These are phyloP conservation scores for Rhogogaster chlorosoma DNA, from an alignment of 2,888 invertebrate genomes.

Conservation along the genomic window DNA sequence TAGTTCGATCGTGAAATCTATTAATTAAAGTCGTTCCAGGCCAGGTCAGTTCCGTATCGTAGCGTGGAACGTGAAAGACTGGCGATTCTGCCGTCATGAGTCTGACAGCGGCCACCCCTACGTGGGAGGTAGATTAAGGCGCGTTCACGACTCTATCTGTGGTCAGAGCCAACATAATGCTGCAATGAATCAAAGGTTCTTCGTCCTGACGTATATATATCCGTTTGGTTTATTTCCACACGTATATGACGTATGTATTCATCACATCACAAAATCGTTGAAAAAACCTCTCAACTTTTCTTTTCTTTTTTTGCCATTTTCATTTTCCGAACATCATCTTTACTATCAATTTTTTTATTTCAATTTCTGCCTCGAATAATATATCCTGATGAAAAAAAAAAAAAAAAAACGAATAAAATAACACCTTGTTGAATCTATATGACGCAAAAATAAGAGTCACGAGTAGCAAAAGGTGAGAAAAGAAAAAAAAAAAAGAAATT, in stretches of 20 bases:
- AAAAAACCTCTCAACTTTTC: not conserved
- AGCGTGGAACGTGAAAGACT: conserved; percentile 62
- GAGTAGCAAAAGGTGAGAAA: too few species aligned
- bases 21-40: not conserved
- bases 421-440: not conserved
- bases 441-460: not conserved
- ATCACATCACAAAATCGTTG: not conserved
- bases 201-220: not conserved
- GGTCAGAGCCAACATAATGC: not conserved
- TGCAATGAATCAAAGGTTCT: conserved; percentile 22
- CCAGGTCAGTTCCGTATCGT: conserved; percentile 64
- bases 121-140: conserved; percentile 48
- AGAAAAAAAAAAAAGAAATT: not conserved
- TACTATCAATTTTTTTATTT: not conserved
- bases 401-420: not conserved
- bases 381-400: not conserved
- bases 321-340: not conserved
- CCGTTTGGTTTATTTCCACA: not conserved
- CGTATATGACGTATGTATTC: not conserved
- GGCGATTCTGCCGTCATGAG: conserved; percentile 52
- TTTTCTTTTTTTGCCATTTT: not conserved
- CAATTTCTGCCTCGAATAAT: not conserved
- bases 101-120: conserved; percentile 48
- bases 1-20: conserved; percentile 1
- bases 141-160: not conserved